Percentiles rank a stretch among this genome's conserved stretches.
Conservation (phyloP, 2,888 invertebrate genomes). For the Philhelius pedissequus region DNA sequence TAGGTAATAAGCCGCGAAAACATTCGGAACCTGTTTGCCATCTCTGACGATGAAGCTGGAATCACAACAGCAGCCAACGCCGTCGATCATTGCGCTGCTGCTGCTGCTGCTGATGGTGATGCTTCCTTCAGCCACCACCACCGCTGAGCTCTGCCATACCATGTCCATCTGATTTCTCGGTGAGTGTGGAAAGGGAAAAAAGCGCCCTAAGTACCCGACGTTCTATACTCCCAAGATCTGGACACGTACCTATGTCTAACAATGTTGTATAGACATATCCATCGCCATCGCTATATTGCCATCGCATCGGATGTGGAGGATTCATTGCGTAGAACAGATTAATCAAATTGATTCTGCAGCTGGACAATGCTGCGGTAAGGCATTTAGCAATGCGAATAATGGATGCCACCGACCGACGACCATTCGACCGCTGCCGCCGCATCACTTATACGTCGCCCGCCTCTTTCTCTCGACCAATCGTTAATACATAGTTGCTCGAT, state of each 20-base stretch:
- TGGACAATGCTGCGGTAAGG: slow-evolving; percentile 64
- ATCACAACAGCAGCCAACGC: slow-evolving; percentile 60
- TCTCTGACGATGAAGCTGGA: slow-evolving; percentile 37
- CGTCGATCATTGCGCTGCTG: slow-evolving; percentile 42
- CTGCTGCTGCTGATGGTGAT: background rate
- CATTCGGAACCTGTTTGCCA: slow-evolving; percentile 69
- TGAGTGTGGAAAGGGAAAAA: slow-evolving; percentile 20
- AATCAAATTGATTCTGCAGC: slow-evolving; percentile 69
- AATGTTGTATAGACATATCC: slow-evolving; percentile 51
- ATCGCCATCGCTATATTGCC: slow-evolving; percentile 60
- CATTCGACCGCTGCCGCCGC: background rate
- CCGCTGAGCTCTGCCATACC: background rate
- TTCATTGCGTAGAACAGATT: slow-evolving; percentile 69
- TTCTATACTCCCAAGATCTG: slow-evolving; percentile 17
- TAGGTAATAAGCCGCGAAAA: slow-evolving; percentile 76
- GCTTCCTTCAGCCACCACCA: background rate
- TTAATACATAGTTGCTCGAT: slow-evolving; percentile 35
- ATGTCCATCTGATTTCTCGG: slow-evolving; percentile 26
- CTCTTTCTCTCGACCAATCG: background rate
- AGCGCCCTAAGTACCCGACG: slow-evolving; percentile 64
- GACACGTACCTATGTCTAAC: slow-evolving; percentile 52
- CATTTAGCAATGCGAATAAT: slow-evolving; percentile 68
- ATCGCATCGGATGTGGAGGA: slow-evolving; percentile 66
- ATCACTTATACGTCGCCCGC: slow-evolving; percentile 12
- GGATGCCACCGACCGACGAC: slow-evolving; percentile 42